Base-by-base conservation (phyloP, 2,113 vertebrate genomes). In the Pygoscelis antarcticus region DNA sequence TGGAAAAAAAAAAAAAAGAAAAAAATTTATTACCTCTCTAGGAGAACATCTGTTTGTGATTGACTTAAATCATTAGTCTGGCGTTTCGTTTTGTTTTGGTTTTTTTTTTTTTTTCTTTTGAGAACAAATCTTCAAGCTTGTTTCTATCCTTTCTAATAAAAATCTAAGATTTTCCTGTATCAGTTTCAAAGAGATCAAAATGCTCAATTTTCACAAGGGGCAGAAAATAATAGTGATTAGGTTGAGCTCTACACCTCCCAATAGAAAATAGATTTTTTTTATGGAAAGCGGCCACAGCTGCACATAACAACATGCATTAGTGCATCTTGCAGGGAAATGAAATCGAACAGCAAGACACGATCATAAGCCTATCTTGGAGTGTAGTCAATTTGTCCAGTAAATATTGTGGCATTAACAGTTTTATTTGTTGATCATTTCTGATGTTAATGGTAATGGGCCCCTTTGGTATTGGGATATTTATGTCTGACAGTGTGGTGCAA, bases 401-500 rank as follows among this genome's bases (percentile, higher is more conserved):
- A 96, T 92, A 95, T 90, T 95, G 72, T 95, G 80, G 70, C 89
- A 88, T 97, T 95, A 97, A 96, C 83, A 94, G 91, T 95, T 97
- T 97, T 96, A 89, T 96, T 95, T 97, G 95, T 93, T 96, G 96
- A 98, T 98, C 93, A 97, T 98, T 98, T 97, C 93, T 92, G 94
- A 94, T 97, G 96, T 85, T 97, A 97, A 97, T 97, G 87, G 86
- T 94, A 98, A 97, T 96, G 84, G 91, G 90, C 78, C 97, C 95
- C 95, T 92, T 97, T 83, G 94, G 90, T 96, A 96, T 94, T 95
- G 95, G 90, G 88, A 96, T 96, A 96, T 97, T 98, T 98, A 96
- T 98, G 95, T 97, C 94, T 97, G 95, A 98, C 96, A 95, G 57
- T 81, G 27, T 86, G 64, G 87, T 89, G 92, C 78, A 97, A 96